Conservation (phyloP, 2,113 vertebrate genomes). For the Sorex fumeus region DNA sequence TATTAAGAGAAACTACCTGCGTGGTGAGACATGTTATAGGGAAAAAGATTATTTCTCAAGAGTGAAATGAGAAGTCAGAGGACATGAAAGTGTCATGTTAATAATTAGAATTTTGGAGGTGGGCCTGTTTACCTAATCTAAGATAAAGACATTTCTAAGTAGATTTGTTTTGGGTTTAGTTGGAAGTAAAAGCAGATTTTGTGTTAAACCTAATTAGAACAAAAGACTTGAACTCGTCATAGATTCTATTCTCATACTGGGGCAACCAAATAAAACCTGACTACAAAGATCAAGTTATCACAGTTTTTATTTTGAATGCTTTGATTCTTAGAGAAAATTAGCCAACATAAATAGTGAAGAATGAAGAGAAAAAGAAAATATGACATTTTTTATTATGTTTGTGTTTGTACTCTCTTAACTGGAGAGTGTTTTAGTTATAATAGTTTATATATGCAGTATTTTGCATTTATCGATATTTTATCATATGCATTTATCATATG, state of each 20-base stretch:
- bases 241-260: background rate
- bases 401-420: background rate
- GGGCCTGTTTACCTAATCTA: background rate
- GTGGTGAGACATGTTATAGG: background rate
- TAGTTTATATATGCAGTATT: background rate
- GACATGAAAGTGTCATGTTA: background rate
- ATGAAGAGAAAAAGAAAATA: background rate
- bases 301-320: background rate
- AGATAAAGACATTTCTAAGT: background rate
- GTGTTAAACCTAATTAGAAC: constrained; percentile 28
- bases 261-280: background rate
- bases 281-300: background rate
- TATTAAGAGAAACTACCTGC: too few relatives aligned
- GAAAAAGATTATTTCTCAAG: background rate
- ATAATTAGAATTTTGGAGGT: background rate
- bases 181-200: constrained; percentile 25
- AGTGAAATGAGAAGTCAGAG: background rate
- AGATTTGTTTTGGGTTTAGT: background rate
- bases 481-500: too few relatives aligned
- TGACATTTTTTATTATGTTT: background rate
- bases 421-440: too few relatives aligned
- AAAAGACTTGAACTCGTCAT: background rate
- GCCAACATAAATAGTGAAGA: background rate
- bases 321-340: background rate
- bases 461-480: background rate